These are phyloP conservation scores for Hyalella azteca DNA, from an alignment of 2,888 invertebrate genomes.

Conservation along the genomic window DNA sequence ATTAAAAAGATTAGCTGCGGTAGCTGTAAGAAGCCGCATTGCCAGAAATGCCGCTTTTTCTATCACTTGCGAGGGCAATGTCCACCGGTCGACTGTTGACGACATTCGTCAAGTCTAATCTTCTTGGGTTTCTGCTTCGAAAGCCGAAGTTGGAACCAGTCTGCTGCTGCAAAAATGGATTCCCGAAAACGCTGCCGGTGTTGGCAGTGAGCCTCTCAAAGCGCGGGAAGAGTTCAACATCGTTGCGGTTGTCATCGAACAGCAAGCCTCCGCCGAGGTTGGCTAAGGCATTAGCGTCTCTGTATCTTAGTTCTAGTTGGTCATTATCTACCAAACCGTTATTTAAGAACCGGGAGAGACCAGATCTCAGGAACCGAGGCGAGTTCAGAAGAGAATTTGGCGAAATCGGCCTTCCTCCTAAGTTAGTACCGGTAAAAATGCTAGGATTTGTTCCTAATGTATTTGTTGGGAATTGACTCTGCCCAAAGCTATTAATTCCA, in stretches of 20 bases:
- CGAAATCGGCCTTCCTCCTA: background rate
- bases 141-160: background rate
- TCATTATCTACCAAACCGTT: too few species aligned
- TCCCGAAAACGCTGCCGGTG: background rate
- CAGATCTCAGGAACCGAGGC: too few species aligned
- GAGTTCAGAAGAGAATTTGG: background rate
- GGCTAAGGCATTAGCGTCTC: background rate
- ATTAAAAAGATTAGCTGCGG: background rate
- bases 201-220: background rate
- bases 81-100: background rate
- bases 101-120: background rate
- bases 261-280: background rate
- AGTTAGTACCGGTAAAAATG: background rate
- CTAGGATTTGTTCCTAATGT: too few species aligned
- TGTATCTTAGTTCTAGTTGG: background rate
- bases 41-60: background rate
- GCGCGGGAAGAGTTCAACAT: background rate
- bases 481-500: too few species aligned
- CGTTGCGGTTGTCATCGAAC: background rate
- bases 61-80: background rate
- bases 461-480: too few species aligned
- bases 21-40: background rate
- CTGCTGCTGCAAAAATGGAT: conserved; percentile 5
- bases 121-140: background rate
- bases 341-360: too few species aligned